Evolutionary conservation across 1,140 invertebrate genomes (phyloP).

Genomic region (Rhopalosiphum maidis): DNA sequence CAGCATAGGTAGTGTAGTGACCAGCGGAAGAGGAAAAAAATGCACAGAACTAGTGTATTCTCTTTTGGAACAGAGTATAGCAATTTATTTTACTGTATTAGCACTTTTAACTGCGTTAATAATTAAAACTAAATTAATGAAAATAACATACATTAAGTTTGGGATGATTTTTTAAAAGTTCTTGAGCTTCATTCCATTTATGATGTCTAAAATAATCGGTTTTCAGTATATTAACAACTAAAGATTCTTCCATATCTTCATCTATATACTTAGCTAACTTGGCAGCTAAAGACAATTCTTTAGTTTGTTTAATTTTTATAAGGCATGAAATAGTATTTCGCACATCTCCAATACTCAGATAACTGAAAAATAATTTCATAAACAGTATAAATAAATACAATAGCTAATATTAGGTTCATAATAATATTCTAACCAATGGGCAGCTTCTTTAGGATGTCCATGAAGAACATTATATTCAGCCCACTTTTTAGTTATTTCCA

Average conservation of each 20-base stretch:
- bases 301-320: conserved; percentile 59
- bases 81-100: neutral
- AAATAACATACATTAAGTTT: conserved; percentile 33
- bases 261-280: conserved; percentile 56
- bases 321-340: conserved; percentile 59
- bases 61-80: no score
- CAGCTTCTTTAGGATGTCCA: conserved; percentile 47
- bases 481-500: conserved; percentile 61
- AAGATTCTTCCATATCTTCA: conserved; percentile 40
- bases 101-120: neutral
- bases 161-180: conserved; percentile 44
- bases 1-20: no score
- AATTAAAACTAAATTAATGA: neutral
- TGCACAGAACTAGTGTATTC: no score
- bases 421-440: neutral
- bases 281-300: conserved; percentile 59
- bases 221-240: conserved; percentile 49
- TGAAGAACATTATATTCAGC: conserved; percentile 44
- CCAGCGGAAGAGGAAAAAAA: no score
- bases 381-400: neutral
- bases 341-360: conserved; percentile 56
- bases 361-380: conserved; percentile 57
- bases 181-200: conserved; percentile 54
- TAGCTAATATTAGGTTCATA: neutral
- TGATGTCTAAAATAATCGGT: conserved; percentile 49